Base-by-base conservation (phyloP, 2,888 invertebrate species). In the Scaptodrosophila latifasciaeformis region DNA sequence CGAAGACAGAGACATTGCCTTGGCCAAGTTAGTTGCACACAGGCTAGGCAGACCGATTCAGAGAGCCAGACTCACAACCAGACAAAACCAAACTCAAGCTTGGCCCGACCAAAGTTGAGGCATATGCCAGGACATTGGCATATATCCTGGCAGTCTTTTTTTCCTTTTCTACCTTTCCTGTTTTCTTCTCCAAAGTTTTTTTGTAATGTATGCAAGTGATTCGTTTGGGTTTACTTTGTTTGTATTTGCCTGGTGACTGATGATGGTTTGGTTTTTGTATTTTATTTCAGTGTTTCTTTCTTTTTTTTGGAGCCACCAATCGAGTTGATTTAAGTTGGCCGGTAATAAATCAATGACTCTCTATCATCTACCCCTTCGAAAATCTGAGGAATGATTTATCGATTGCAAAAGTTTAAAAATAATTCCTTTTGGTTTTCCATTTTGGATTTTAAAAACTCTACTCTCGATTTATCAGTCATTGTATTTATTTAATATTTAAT, bases 221-320 rank as follows among this genome's bases (percentile, higher is more conserved):
- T 39, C 39, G 47, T 52, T 48, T 42, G 42, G 46, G 19, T 40
- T 6, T 24, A 34, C 13, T 30, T 30, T 63, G 57, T 65, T 70
- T 71, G 63, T 57, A n/a, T n/a, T 65, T 70, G 71, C 52, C 61
- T 59, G 56, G 51, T 75, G 75, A 78, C 65, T 71, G 67, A 75
- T 78, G 75, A 67, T 70, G 77, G 66, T 68, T 70, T 62, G 67
- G 52, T 55, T 59, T 58, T 61, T 24, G 27, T 21, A 10, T 29
- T 24, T 42, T 37, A 24, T 10, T 30, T 19, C 4, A 15, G 34
- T 12, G 42, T 18, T 17, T 29, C 19, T 17, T 29, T 13, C 15
- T 13, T 37, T 37, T 17, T 37, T 37, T 17, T 17, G 17, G 37
- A 13, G 15, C 4, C 37, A 12, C 37, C 37, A 35, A 48, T 49